Evolutionary conservation across 2,888 invertebrate species (phyloP).

Genomic region (Orchesella flavescens): DNA sequence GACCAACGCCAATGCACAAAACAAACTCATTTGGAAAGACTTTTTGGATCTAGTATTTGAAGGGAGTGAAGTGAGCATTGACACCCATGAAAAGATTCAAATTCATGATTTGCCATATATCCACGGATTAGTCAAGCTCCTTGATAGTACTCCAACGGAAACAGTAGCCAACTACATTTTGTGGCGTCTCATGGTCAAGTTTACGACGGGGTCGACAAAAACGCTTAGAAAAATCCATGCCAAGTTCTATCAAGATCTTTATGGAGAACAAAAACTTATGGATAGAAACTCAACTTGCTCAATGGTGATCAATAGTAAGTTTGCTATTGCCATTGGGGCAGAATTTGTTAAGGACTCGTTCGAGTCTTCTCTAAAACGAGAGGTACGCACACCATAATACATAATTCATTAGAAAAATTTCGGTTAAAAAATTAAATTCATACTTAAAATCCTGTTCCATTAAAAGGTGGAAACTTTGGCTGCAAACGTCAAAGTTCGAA

Average conservation of each 20-base stretch:
- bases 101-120: constrained; percentile 59
- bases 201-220: constrained; percentile 60
- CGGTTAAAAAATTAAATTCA: no score
- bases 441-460: no score
- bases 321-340: constrained; percentile 60
- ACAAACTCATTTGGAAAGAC: constrained; percentile 24
- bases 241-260: constrained; percentile 56
- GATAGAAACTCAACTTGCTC: constrained; percentile 61
- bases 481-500: constrained; percentile 49
- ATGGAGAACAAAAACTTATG: constrained; percentile 55
- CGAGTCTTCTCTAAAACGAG: constrained; percentile 56
- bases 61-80: constrained; percentile 47
- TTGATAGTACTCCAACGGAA: constrained; percentile 47
- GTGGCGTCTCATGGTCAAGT: constrained; percentile 59
- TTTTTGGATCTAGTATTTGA: constrained; percentile 52
- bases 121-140: constrained; percentile 35
- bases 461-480: constrained; percentile 56
- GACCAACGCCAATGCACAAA: not conserved
- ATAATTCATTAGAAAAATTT: no score
- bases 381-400: not conserved
- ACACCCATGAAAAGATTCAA: constrained; percentile 41
- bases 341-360: constrained; percentile 58
- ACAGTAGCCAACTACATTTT: constrained; percentile 62
- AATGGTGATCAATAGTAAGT: constrained; percentile 62
- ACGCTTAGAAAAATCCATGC: constrained; percentile 54